These are phyloP conservation scores for Aphelenchoides besseyi DNA, from an alignment of 1,140 invertebrate genomes.

Conservation along the genomic window DNA sequence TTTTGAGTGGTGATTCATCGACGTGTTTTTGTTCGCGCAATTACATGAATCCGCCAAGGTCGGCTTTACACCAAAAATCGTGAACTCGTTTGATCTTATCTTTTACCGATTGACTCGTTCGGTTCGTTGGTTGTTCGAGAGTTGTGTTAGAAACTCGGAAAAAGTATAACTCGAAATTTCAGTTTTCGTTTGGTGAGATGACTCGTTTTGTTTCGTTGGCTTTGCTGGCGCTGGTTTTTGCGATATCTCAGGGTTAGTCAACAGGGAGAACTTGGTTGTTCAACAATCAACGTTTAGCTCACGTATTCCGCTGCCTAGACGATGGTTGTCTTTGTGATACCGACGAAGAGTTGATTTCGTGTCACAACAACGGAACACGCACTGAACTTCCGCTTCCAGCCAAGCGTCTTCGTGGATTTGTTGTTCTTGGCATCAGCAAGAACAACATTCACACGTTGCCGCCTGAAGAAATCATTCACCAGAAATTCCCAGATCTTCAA, in stretches of 20 bases:
- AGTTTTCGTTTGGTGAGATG: neutral
- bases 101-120: neutral
- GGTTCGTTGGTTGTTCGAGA: neutral
- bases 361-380: conserved; percentile 39
- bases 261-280: neutral
- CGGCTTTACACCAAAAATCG: too few relatives aligned
- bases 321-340: conserved; percentile 41
- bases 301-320: conserved; percentile 38
- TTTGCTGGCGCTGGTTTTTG: neutral
- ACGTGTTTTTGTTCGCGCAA: too few relatives aligned
- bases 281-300: conserved; percentile 24
- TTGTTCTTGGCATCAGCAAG: conserved; percentile 40
- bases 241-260: neutral
- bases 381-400: conserved; percentile 27
- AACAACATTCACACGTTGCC: conserved; percentile 43
- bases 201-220: too few relatives aligned
- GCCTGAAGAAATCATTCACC: conserved; percentile 32
- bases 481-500: conserved; percentile 45
- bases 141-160: neutral
- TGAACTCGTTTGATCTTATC: neutral
- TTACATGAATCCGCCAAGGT: too few relatives aligned
- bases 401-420: conserved; percentile 39
- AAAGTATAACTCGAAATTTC: neutral
- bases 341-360: conserved; percentile 48
- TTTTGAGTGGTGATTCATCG: too few relatives aligned